A percentile compares a stretch with the other conserved stretches of the same genome.
phyloP scores from a whole-genome alignment of 2,888 invertebrate species.

The Ennomos quercinarius region DNA sequence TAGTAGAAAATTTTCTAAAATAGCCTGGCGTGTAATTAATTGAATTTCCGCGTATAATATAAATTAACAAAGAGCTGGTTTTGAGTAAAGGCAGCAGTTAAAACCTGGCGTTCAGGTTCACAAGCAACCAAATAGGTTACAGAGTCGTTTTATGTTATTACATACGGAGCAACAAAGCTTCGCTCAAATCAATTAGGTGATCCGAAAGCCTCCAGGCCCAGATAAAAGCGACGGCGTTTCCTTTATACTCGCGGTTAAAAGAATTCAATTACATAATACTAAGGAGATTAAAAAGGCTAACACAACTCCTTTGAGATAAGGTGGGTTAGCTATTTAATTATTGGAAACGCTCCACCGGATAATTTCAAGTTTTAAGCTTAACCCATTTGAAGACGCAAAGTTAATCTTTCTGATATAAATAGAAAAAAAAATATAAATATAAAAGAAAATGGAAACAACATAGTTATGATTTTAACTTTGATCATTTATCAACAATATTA shows the following conservation, averaged over 20 bases:
- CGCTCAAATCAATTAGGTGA: constrained; percentile 73
- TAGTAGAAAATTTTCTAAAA: neutral
- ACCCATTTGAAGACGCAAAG: constrained; percentile 41
- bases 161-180: constrained; percentile 61
- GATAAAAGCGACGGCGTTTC: constrained; percentile 75
- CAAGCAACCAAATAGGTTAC: constrained; percentile 26
- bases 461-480: no score
- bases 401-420: constrained; percentile 33
- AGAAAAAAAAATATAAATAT: neutral
- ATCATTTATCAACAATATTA: no score
- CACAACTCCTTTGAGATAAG: constrained; percentile 73
- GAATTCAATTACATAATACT: constrained; percentile 82
- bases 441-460: no score
- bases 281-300: constrained; percentile 79
- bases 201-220: constrained; percentile 66
- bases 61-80: constrained; percentile 4
- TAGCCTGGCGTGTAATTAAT: no score
- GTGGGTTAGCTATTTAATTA: constrained; percentile 72
- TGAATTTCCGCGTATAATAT: constrained; percentile 5
- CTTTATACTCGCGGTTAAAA: constrained; percentile 79
- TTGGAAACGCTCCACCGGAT: constrained; percentile 56
- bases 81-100: constrained; percentile 13
- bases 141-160: constrained; percentile 49
- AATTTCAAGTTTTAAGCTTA: constrained; percentile 55
- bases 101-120: constrained; percentile 10